Base-by-base conservation (phyloP, 1,140 invertebrate species). In the Drosophila littoralis region DNA sequence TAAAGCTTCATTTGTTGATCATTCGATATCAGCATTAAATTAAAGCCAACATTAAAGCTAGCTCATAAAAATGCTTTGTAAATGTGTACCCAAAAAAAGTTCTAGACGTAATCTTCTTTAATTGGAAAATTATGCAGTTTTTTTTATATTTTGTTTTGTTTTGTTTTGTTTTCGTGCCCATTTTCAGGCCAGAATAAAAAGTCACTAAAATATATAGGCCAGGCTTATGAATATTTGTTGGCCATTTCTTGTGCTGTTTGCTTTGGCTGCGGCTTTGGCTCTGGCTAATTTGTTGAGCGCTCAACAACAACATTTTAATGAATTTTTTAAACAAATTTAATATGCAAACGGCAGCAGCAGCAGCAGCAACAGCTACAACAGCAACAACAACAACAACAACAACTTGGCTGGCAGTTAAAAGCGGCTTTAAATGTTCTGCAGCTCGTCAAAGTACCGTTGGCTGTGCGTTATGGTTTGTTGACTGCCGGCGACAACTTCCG, bases 391-490 rank as follows among this genome's bases (percentile, higher is more conserved):
- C 9, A 70, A 42, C 51, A 57, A 72, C 51, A 43, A 71, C 28
- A 35, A 36, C 22, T 50, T 38, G 42, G 48, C 32, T 15, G 22
- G 48, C 48, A 52, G 69, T 35, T 63, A 65, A 65, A 81, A 81
- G 76, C 71, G 63, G 84, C 83, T 84, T 80, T 88, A 80, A 89
- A 89, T 89, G 77, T 80, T 83, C 48, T 69, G 65, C 51, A 77
- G 64, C 75, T 68, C 57, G 66, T 40, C n/a, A 57, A 74, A 81
- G 67, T 81, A 84, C 84, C 84, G 84, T 89, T 88, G 78, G 61
- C 54, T 83, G 80, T 90, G 84, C 84, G 84, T 84, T 88, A 89
- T 88, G 84, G 77, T 89, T 89, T 89, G 84, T 81, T 88, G 84
- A 84, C 72, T 89, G 77, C 70, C 79, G 84, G 83, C 83, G 84